These are phyloP conservation scores for Tortricodes alternella DNA, from an alignment of 2,888 invertebrate species.

Conservation along the genomic window DNA sequence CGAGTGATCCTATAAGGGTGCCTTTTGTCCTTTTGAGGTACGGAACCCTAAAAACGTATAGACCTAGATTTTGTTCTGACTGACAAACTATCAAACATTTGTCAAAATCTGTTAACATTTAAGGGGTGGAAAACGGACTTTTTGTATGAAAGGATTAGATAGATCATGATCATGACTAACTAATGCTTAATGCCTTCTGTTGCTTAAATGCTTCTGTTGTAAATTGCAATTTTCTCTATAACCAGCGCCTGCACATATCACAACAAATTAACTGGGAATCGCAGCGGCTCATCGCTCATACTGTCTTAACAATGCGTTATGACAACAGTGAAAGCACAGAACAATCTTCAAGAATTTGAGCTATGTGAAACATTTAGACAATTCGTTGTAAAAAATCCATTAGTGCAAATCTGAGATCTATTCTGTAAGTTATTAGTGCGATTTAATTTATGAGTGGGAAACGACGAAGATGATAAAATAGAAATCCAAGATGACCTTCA, in stretches of 20 bases:
- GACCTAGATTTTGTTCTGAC: too few relatives aligned
- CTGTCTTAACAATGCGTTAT: constrained; percentile 10
- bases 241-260: constrained; percentile 18
- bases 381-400: constrained; percentile 20
- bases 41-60: too few relatives aligned
- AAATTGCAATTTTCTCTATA: constrained; percentile 16
- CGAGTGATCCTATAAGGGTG: too few relatives aligned
- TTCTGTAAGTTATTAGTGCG: constrained; percentile 26
- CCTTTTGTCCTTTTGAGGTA: too few relatives aligned
- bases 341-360: constrained; percentile 26
- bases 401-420: constrained; percentile 17
- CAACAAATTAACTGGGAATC: constrained; percentile 30
- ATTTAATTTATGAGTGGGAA: constrained; percentile 10
- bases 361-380: constrained; percentile 30
- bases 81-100: too few relatives aligned
- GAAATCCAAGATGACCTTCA: neutral
- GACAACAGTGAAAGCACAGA: constrained; percentile 19
- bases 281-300: constrained; percentile 6
- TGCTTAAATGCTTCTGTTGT: neutral
- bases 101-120: too few relatives aligned
- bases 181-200: neutral
- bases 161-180: too few relatives aligned
- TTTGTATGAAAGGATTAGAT: too few relatives aligned
- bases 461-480: neutral
- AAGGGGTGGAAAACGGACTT: too few relatives aligned